Conservation (phyloP, 2,113 vertebrate species). For the Notothenia coriiceps region DNA sequence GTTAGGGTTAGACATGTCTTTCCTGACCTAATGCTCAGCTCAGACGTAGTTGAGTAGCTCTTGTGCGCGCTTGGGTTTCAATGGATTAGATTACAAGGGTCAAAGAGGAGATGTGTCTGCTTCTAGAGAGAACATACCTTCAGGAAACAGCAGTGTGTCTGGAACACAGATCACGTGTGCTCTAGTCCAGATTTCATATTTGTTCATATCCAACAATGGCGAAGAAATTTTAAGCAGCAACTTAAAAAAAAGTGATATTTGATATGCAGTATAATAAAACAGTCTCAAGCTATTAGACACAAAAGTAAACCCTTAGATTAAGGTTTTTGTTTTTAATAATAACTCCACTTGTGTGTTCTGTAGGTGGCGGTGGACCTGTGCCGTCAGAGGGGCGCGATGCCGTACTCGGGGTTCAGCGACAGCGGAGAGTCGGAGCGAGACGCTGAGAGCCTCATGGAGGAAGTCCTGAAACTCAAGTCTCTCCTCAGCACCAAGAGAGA, state of each 20-base stretch:
- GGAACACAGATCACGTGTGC: too few species aligned
- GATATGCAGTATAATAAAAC: neutral
- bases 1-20: conserved; percentile 18
- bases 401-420: conserved; percentile 70
- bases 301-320: too few species aligned
- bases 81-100: conserved; percentile 63
- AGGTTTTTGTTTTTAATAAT: too few species aligned
- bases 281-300: neutral
- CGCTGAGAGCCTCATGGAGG: conserved; percentile 85
- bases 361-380: conserved; percentile 86
- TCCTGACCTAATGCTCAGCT: conserved; percentile 41
- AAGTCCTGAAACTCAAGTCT: conserved; percentile 89
- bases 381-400: conserved; percentile 81
- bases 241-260: too few species aligned
- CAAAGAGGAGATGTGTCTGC: conserved; percentile 41
- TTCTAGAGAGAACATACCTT: conserved; percentile 26
- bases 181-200: too few species aligned
- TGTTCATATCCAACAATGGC: too few species aligned
- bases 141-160: too few species aligned
- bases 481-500: conserved; percentile 90
- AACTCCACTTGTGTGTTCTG: neutral
- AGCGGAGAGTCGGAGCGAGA: conserved; percentile 83
- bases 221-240: too few species aligned
- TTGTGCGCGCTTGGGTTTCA: conserved; percentile 29
- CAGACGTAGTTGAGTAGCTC: conserved; percentile 23